Conservation (phyloP, 2,888 invertebrate genomes). For the Leptinotarsa rubiginosa region DNA sequence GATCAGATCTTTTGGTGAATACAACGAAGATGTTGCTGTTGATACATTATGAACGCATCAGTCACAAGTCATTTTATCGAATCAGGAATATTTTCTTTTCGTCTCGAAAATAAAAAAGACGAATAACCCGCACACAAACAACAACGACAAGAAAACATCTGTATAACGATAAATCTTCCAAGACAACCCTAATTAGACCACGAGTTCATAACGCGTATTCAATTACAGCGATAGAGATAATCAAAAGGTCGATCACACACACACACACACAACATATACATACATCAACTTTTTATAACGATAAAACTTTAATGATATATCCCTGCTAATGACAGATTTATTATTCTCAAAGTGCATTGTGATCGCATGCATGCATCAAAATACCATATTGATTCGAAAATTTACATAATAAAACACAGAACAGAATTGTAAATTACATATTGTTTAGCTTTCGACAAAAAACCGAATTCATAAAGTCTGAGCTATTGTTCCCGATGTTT, state of each 20-base stretch:
- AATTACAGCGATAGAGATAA: conserved; percentile 14
- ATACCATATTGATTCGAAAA: conserved; percentile 40
- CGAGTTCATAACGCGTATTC: conserved; percentile 1
- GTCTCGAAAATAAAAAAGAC: not conserved
- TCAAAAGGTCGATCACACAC: conserved; percentile 21
- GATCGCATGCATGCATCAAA: conserved; percentile 27
- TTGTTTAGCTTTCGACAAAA: conserved; percentile 54
- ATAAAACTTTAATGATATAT: conserved; percentile 24
- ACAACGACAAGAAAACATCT: conserved; percentile 16
- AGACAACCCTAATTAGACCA: conserved; percentile 17
- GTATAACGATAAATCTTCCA: conserved; percentile 2
- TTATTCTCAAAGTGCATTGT: conserved; percentile 27
- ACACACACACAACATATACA: conserved; percentile 15
- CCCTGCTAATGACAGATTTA: conserved; percentile 30
- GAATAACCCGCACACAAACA: conserved; percentile 3
- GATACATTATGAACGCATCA: no score
- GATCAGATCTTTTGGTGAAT: no score
- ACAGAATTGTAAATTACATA: conserved; percentile 61
- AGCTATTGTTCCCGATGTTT: conserved; percentile 25
- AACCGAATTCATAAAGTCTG: conserved; percentile 45
- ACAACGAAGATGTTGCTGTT: no score
- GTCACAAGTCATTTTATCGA: no score
- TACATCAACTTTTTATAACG: conserved; percentile 15
- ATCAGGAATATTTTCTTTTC: no score
- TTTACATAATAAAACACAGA: conserved; percentile 60